Evolutionary conservation across 2,113 vertebrate genomes (phyloP).

Genomic region (Gambusia affinis): DNA sequence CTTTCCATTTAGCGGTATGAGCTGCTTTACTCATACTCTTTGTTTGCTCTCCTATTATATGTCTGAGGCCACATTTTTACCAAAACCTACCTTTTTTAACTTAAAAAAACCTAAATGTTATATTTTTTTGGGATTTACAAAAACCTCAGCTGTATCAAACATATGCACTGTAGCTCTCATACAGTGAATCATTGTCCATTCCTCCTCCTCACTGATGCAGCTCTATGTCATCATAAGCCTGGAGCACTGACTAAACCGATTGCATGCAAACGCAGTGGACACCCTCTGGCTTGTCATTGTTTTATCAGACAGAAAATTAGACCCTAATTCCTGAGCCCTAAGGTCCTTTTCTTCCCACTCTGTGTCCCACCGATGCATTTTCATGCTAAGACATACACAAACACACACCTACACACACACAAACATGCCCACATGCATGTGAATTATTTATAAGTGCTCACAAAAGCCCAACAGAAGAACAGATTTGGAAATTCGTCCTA

Average conservation of each 20-base stretch:
- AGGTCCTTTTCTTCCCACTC: constrained; percentile 23
- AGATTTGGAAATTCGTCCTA: not conserved
- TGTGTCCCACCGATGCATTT: constrained; percentile 2
- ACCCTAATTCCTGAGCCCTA: constrained; percentile 43
- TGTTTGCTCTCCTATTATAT: too few relatives aligned
- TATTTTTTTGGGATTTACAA: too few relatives aligned
- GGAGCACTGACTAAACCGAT: constrained; percentile 16
- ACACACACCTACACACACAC: not conserved
- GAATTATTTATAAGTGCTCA: constrained; percentile 22
- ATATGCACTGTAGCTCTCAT: constrained; percentile 15
- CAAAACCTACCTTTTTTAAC: too few relatives aligned
- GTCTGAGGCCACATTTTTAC: too few relatives aligned
- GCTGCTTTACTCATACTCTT: too few relatives aligned
- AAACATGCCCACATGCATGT: constrained; percentile 5
- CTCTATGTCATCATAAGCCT: constrained; percentile 17
- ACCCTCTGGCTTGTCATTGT: constrained; percentile 47
- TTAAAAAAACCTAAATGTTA: too few relatives aligned
- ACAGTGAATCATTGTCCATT: constrained; percentile 25
- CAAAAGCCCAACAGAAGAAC: not conserved
- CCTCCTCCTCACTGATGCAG: constrained; percentile 13
- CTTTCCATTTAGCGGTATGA: too few relatives aligned
- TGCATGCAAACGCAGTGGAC: constrained; percentile 41
- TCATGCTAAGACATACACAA: constrained; percentile 11
- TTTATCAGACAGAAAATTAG: constrained; percentile 66
- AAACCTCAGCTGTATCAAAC: not conserved